These are phyloP conservation scores for Agriopis leucophaearia DNA, from an alignment of 2,888 invertebrate genomes.

Conservation along the genomic window DNA sequence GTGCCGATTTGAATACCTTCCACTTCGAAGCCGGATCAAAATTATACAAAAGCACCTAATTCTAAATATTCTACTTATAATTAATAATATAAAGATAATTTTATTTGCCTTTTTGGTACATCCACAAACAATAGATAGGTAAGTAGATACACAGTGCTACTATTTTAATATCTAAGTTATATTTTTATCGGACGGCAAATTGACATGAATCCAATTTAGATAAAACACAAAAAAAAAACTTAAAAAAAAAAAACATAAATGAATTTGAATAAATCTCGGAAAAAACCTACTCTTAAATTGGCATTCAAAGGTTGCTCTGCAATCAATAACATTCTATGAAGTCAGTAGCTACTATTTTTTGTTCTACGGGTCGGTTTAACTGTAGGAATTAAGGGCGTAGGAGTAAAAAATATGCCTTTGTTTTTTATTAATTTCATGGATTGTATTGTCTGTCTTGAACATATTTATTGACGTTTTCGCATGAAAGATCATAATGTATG, in stretches of 20 bases:
- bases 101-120: too few species aligned
- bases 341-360: constrained; percentile 13
- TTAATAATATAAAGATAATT: too few species aligned
- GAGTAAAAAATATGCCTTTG: too few species aligned
- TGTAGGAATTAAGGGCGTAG: too few species aligned
- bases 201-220: constrained; percentile 3
- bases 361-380: neutral
- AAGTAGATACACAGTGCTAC: neutral
- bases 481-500: neutral
- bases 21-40: too few species aligned
- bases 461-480: neutral
- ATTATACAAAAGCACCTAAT: too few species aligned
- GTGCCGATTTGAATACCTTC: too few species aligned
- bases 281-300: constrained; percentile 5
- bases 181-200: neutral
- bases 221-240: constrained; percentile 6
- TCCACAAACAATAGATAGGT: neutral
- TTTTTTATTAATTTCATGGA: too few species aligned
- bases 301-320: constrained; percentile 19
- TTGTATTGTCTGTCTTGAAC: neutral
- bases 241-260: constrained; percentile 7
- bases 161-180: neutral
- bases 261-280: neutral
- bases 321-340: constrained; percentile 7
- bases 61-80: too few species aligned